Percentiles rank a stretch among this genome's conserved stretches.
Conservation (phyloP, 2,888 invertebrate genomes). For the Meta bourneti region DNA sequence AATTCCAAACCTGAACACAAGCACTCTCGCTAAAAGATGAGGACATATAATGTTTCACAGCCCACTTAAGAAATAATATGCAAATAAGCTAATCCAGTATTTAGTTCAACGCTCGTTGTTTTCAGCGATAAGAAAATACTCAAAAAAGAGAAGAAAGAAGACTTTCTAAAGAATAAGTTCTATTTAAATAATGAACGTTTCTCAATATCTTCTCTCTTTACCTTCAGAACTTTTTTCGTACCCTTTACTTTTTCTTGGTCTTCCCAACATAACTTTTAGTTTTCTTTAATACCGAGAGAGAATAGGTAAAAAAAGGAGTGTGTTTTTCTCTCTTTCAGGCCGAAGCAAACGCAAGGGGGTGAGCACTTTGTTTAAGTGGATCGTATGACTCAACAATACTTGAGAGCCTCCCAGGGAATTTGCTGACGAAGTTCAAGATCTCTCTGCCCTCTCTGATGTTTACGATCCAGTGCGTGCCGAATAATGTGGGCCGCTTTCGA, state of each 20-base stretch:
- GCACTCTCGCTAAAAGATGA: slow-evolving; percentile 19
- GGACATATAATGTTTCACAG: slow-evolving; percentile 10
- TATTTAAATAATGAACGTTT: slow-evolving; percentile 55
- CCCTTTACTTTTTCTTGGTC: not conserved
- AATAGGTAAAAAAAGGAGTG: not conserved
- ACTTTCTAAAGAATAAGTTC: not conserved
- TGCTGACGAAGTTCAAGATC: slow-evolving; percentile 29
- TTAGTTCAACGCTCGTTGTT: not conserved
- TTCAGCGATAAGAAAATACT: slow-evolving; percentile 17
- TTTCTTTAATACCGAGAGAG: not conserved
- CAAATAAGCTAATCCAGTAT: slow-evolving; percentile 24
- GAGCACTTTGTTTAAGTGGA: slow-evolving; percentile 64
- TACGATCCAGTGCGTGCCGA: not conserved
- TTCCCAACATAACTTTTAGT: slow-evolving; percentile 4
- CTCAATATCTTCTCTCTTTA: not conserved
- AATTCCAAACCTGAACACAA: slow-evolving; percentile 15
- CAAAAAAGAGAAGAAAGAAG: slow-evolving; percentile 11
- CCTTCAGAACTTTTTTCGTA: not conserved
- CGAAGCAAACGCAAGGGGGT: not conserved
- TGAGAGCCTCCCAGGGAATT: slow-evolving; percentile 30
- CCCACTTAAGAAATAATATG: slow-evolving; percentile 11
- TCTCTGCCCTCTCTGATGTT: not conserved
- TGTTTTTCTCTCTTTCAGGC: not conserved
- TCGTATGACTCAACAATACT: slow-evolving; percentile 34
- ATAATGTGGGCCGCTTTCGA: not conserved